phyloP scores from a whole-genome alignment of 2,888 invertebrate species.

The Vanessa cardui region DNA sequence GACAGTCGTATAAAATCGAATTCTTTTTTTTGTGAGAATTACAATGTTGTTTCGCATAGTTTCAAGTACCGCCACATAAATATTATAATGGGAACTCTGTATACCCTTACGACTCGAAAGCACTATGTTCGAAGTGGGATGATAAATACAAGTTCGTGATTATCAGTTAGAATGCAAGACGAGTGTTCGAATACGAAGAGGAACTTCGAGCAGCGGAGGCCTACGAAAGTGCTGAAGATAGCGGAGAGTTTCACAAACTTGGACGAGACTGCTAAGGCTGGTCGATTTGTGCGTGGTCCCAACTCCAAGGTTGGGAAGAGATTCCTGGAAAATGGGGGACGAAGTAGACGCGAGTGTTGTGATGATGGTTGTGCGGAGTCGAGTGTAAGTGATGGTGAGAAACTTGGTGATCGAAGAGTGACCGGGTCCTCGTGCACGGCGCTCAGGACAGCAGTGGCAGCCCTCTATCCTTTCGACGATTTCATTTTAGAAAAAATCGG shows the following conservation, averaged over 20 bases:
- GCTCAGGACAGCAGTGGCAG: conserved; percentile 94
- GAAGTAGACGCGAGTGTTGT: conserved; percentile 75
- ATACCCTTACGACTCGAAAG: conserved; percentile 60
- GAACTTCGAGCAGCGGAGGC: conserved; percentile 76
- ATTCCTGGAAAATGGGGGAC: conserved; percentile 59
- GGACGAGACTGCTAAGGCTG: conserved; percentile 76
- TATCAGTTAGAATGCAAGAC: conserved; percentile 79
- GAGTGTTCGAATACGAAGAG: conserved; percentile 70
- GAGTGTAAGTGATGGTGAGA: conserved; percentile 77
- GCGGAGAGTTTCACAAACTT: conserved; percentile 81
- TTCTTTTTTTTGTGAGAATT: conserved; percentile 60
- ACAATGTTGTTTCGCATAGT: conserved; percentile 72
- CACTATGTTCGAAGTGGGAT: conserved; percentile 79
- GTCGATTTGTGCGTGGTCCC: conserved; percentile 74
- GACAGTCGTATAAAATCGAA: conserved; percentile 69
- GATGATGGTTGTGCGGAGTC: conserved; percentile 76
- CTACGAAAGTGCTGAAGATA: conserved; percentile 79
- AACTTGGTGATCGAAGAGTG: conserved; percentile 72
- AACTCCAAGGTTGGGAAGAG: conserved; percentile 69
- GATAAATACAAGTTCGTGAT: conserved; percentile 53
- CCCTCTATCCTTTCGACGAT: conserved; percentile 96
- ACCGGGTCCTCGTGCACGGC: conserved; percentile 91
- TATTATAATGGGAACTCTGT: conserved; percentile 56
- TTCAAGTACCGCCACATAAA: conserved; percentile 67
- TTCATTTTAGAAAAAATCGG: conserved; percentile 97